Evolutionary conservation across 1,140 invertebrate genomes (phyloP), one percentile per base, ranked within the genome.

Genomic region (Cydia strobilella): DNA sequence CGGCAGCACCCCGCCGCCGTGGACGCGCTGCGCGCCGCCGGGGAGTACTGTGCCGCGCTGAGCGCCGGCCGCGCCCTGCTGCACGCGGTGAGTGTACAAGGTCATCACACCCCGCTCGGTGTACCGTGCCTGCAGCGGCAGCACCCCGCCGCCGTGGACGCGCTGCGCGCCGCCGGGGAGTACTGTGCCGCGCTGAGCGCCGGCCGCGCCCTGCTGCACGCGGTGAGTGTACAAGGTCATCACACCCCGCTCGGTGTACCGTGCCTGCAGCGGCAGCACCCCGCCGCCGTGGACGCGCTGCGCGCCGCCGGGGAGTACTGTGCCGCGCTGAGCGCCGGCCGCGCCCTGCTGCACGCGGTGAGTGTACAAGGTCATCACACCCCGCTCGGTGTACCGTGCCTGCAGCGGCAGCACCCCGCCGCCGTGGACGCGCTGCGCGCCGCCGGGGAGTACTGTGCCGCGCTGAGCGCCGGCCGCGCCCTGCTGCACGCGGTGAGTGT

Each of bases 61-160:
- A 98, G 96, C 91, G 96, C 97, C 80, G 97, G 97, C 7, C 97
- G 97, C 91, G 93, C 99, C 31, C 96, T 98, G 85, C 92, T 99
- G 18, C 98, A n/a, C n/a, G n/a, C n/a, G n/a, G n/a, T n/a, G n/a
- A n/a, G n/a, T n/a, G n/a, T n/a, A n/a, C n/a, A n/a, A n/a, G n/a
- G n/a, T n/a, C n/a, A n/a, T n/a, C n/a, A n/a, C n/a, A n/a, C n/a
- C 93, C 95, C 96, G 82, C 93, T 96, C 73, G 93, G 93, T 1
- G 93, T n/a, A 92, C 88, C n/a, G 86, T 93, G 1, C 89, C 93
- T 80, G 2, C 79, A 93, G 3, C 80, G 92, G 15, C 97, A 98
- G 90, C 99, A 99, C 87, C 94, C 98, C 2, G 96, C 96, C 1
- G 96, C 96, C 0, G 94, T 99, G 9, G 95, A 95, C 20, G 94